These are phyloP conservation scores for Temnothorax curvispinosus DNA, from an alignment of 1,140 invertebrate genomes.

Conservation along the genomic window DNA sequence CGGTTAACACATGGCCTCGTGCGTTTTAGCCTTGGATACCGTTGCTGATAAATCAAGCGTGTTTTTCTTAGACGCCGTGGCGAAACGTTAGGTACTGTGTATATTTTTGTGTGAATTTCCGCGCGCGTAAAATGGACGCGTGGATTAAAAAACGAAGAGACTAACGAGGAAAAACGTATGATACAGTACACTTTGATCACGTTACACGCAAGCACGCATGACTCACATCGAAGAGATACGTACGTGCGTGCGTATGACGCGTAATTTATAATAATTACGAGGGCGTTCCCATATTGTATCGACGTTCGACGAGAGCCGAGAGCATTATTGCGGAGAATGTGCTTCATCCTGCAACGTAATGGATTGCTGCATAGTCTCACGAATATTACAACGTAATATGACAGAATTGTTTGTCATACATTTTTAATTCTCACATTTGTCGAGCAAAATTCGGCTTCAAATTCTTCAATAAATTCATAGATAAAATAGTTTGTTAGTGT, in stretches of 20 bases:
- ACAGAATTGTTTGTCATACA: background rate
- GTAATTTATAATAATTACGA: conserved; percentile 78
- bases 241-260: conserved; percentile 44
- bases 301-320: conserved; percentile 42
- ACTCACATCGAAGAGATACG: conserved; percentile 52
- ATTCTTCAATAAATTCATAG: background rate
- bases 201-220: conserved; percentile 36
- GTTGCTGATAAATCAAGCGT: conserved; percentile 3
- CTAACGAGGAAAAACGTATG: conserved; percentile 15
- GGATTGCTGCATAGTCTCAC: background rate
- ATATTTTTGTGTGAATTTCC: conserved; percentile 45
- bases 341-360: conserved; percentile 6
- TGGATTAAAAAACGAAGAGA: conserved; percentile 32
- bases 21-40: background rate
- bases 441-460: background rate
- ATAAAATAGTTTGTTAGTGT: background rate
- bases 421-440: background rate
- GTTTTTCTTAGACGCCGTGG: conserved; percentile 29
- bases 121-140: conserved; percentile 34
- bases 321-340: conserved; percentile 42
- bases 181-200: conserved; percentile 40
- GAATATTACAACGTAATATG: background rate
- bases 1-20: background rate
- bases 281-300: conserved; percentile 48
- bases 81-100: conserved; percentile 3